phyloP scores from a whole-genome alignment of 2,888 invertebrate genomes.

The Neoscelio sp. region DNA sequence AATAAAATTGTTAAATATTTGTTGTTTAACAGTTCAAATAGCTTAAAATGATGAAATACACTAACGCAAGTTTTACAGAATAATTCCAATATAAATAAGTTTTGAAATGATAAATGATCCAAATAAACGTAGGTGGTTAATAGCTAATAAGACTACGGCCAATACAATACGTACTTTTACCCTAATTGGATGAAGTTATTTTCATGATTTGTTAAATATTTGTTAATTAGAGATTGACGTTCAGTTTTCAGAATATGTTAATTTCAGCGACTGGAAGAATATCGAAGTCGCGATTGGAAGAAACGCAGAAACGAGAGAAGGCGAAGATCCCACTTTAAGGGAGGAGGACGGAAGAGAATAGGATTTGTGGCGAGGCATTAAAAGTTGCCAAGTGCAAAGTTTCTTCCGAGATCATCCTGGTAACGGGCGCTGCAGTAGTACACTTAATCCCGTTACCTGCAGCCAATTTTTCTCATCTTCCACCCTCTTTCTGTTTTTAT shows the following conservation, averaged over 20 bases:
- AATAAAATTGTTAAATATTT: no score
- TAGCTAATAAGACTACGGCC: no score
- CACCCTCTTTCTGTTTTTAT: constrained; percentile 35
- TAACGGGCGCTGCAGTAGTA: constrained; percentile 77
- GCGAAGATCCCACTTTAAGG: not conserved
- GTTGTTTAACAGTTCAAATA: no score
- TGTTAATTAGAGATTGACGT: no score
- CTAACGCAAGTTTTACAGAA: no score
- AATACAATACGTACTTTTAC: not conserved
- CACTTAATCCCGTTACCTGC: constrained; percentile 81
- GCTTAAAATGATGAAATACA: no score
- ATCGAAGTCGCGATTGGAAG: constrained; percentile 14
- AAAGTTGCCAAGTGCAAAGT: constrained; percentile 82
- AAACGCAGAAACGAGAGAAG: constrained; percentile 17
- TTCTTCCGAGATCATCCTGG: constrained; percentile 79
- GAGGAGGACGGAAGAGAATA: constrained; percentile 21
- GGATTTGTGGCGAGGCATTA: constrained; percentile 79
- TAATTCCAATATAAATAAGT: no score
- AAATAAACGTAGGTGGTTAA: no score
- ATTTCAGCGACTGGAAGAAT: constrained; percentile 8
- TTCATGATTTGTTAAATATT: no score
- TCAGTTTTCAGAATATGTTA: constrained; percentile 16
- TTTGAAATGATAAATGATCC: no score
- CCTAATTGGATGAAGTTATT: not conserved
- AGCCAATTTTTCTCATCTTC: constrained; percentile 78